These are phyloP conservation scores for Barnardius zonarius DNA, from an alignment of 2,113 vertebrate genomes.

Conservation along the genomic window DNA sequence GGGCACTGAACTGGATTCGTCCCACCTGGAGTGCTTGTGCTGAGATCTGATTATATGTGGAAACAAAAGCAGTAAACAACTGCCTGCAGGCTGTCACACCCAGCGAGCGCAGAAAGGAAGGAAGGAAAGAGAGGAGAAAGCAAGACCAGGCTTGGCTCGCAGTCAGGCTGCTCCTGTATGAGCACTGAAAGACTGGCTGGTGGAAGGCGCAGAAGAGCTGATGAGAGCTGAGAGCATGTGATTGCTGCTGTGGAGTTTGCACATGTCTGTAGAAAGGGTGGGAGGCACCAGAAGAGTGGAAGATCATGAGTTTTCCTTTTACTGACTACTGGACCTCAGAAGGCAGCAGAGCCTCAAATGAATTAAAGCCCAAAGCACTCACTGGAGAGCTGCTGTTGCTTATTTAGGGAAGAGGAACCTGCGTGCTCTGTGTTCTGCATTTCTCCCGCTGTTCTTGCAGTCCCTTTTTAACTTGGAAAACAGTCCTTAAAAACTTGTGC, in stretches of 20 bases:
- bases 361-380: not conserved
- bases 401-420: not conserved
- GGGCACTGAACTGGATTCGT: conserved; percentile 56
- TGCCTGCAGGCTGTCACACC: not conserved
- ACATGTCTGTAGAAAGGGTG: not conserved
- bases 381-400: not conserved
- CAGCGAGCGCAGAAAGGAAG: not conserved
- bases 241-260: not conserved
- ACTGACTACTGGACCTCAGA: not conserved
- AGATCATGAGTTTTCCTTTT: not conserved
- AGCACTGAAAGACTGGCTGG: not conserved
- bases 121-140: not conserved
- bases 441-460: not conserved
- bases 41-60: conserved; percentile 20
- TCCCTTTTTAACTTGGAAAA: not conserved
- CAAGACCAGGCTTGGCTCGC: not conserved
- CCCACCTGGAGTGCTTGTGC: conserved; percentile 46
- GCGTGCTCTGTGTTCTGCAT: not conserved
- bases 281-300: not conserved
- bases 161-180: not conserved
- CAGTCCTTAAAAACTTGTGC: not conserved
- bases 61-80: conserved; percentile 42
- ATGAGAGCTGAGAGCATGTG: not conserved
- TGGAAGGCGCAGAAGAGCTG: not conserved
- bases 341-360: not conserved